Base-by-base conservation (phyloP, 1,140 invertebrate genomes). In the Drosophila tropicalis region DNA sequence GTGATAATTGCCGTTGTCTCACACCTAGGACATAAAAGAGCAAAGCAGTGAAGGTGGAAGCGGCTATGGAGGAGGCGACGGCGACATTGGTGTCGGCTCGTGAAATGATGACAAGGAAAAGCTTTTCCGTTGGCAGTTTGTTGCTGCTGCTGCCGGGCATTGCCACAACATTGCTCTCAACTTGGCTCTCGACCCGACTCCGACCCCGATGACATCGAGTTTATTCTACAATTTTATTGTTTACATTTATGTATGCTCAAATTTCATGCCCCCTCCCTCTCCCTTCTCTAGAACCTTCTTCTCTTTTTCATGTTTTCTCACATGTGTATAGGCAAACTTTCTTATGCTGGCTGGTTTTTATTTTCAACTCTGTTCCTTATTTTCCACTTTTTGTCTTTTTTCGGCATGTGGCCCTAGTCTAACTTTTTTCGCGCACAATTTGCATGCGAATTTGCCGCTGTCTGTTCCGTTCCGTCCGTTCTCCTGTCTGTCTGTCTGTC, bases 211-310 rank as follows among this genome's bases (percentile, higher is more conserved):
- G 13, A 15, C 54, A 44, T 55, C 25, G 72, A 74, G 70, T 86
- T 86, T 89, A 89, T 87, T 87, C 77, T 80, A 87, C 84, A 87
- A 87, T 89, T 89, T 89, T 83, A 89, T 89, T 89, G 84, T 89
- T 89, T 89, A 89, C 84, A 89, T 89, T 89, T 58, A 36, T 58
- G 56, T 58, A 58, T 58, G 56, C 34, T 58, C 32, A 58, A 17
- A 58, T 17, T 36, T 36, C 32, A 12, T 36, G 12, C 56, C 13
- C n/a, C 29, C 29, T 9, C 6, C 55, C 3, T 10, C 12, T 1
- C 1, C 13, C 25, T 5, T n/a, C 3, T 25, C 1, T 6, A 25
- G 9, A 10, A 22, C 51, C 15, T 17, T 9, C 6, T 15, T 22
- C 17, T 1, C 44, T 51, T 10, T 17, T 10, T 22, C 44, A 87